phyloP scores from a whole-genome alignment of 2,113 vertebrate genomes.

The Corythoichthys intestinalis region DNA sequence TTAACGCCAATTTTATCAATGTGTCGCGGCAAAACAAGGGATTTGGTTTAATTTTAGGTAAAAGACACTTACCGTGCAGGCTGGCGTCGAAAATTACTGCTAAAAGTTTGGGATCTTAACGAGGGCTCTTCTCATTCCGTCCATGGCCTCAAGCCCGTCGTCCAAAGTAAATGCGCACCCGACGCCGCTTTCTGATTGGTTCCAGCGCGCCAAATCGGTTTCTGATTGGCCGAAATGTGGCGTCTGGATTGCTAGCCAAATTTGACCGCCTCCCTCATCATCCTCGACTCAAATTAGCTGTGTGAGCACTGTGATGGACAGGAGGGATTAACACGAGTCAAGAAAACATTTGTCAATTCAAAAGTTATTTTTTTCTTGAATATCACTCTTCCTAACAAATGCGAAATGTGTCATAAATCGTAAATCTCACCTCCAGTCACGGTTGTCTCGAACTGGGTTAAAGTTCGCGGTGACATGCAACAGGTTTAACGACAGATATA shows the following conservation, averaged over 20 bases:
- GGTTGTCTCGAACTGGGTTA: not conserved
- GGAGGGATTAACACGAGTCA: not conserved
- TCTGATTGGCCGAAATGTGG: constrained; percentile 49
- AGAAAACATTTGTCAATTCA: not conserved
- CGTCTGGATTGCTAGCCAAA: constrained; percentile 15
- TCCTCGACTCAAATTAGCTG: constrained; percentile 44
- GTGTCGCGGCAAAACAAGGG: not conserved
- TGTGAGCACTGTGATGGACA: constrained; percentile 10
- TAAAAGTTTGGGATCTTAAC: constrained; percentile 41
- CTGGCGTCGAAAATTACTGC: constrained; percentile 15
- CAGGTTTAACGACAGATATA: not conserved
- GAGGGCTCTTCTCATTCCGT: constrained; percentile 29
- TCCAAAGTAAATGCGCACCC: constrained; percentile 39
- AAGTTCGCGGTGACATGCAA: not conserved
- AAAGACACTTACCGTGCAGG: constrained; percentile 39
- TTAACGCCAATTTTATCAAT: not conserved
- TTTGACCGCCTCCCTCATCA: constrained; percentile 36
- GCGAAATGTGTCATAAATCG: not conserved
- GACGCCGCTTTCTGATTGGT: constrained; percentile 53
- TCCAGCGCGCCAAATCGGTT: not conserved
- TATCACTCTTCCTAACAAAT: not conserved
- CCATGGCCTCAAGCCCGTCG: constrained; percentile 44
- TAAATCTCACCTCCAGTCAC: not conserved
- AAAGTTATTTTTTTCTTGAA: not conserved
- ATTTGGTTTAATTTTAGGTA: not conserved